Evolutionary conservation across 2,113 vertebrate genomes (phyloP).

Genomic region (Archocentrus centrarchus): DNA sequence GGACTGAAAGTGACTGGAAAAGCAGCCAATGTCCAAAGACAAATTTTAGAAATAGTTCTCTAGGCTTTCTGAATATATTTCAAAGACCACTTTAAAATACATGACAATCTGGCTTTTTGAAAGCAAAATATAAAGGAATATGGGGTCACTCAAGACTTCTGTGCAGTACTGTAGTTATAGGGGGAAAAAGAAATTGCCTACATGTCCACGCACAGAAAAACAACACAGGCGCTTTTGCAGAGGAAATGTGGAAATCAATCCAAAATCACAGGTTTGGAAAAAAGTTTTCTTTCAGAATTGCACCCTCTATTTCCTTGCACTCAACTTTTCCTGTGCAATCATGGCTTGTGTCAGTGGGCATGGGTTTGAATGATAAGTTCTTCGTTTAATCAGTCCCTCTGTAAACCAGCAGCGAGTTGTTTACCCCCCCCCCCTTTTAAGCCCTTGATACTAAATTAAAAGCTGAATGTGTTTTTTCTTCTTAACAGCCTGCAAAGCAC

Average conservation of each 20-base stretch:
- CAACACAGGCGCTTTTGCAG: neutral
- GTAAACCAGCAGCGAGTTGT: constrained; percentile 61
- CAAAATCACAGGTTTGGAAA: neutral
- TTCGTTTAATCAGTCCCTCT: constrained; percentile 56
- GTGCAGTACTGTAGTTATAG: neutral
- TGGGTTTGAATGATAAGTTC: constrained; percentile 65
- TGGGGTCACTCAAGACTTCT: neutral
- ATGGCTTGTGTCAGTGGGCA: constrained; percentile 37
- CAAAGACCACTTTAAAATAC: neutral
- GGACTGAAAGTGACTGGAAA: too few species aligned
- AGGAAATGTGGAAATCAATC: neutral
- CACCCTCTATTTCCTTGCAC: neutral
- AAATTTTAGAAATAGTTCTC: neutral
- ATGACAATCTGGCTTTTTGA: neutral
- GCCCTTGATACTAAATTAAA: constrained; percentile 54
- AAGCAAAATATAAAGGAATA: neutral
- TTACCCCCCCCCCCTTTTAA: constrained; percentile 34
- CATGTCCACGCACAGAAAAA: neutral
- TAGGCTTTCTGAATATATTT: too few species aligned
- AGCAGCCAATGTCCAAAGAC: too few species aligned
- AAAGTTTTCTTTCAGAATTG: neutral
- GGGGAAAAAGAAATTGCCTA: neutral
- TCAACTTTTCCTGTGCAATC: constrained; percentile 36
- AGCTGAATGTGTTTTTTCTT: constrained; percentile 15
- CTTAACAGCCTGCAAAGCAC: constrained; percentile 1